Conservation (phyloP, 1,140 invertebrate genomes). For the Armadillidium nasatum region DNA sequence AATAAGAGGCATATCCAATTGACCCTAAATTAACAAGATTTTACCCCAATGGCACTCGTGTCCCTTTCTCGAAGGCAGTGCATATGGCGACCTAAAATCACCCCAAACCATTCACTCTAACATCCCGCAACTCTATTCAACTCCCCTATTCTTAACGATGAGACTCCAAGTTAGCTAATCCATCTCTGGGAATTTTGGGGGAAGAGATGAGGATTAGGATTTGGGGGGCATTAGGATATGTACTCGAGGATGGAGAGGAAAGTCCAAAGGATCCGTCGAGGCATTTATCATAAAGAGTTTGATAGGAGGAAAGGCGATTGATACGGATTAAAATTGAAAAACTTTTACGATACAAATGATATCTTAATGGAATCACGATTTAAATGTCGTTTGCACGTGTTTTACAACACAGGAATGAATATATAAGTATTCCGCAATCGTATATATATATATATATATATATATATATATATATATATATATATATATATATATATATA, state of each 20-base stretch:
- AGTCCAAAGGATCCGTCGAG: not conserved
- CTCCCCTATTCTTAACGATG: not conserved
- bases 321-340: not conserved
- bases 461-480: slow-evolving; percentile 12
- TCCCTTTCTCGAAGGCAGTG: not conserved
- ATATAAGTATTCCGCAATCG: not conserved
- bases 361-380: slow-evolving; percentile 5
- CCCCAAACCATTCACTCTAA: not conserved
- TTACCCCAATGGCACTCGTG: not conserved
- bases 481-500: slow-evolving; percentile 7
- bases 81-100: slow-evolving; percentile 1
- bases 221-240: too few relatives aligned
- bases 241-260: too few relatives aligned
- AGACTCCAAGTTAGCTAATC: not conserved
- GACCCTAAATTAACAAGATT: not conserved
- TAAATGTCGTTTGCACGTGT: slow-evolving; percentile 7
- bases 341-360: not conserved
- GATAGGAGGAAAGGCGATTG: not conserved
- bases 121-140: not conserved
- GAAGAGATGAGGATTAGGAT: not conserved
- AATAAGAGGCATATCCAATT: not conserved
- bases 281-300: not conserved
- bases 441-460: slow-evolving; percentile 14
- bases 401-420: not conserved
- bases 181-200: not conserved